Percentiles rank a stretch among this genome's conserved stretches.
These are phyloP conservation scores for Apamea crenata DNA, from an alignment of 2,888 invertebrate species.

Conservation along the genomic window DNA sequence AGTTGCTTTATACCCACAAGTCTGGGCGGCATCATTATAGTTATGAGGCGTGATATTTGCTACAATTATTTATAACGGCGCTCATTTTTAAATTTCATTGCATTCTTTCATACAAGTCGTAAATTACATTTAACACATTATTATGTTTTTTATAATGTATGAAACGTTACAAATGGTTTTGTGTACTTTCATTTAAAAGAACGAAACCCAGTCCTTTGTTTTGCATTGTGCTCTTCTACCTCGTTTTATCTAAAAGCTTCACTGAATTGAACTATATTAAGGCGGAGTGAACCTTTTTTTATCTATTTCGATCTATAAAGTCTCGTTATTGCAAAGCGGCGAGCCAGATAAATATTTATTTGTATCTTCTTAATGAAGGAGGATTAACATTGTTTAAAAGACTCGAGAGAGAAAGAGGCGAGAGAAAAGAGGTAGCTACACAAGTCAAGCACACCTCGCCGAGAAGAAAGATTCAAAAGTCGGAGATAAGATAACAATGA, in stretches of 20 bases:
- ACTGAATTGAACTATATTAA: constrained; percentile 55
- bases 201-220: constrained; percentile 50
- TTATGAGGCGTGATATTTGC: constrained; percentile 34
- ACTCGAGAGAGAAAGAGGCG: constrained; percentile 47
- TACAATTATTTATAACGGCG: constrained; percentile 33
- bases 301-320: constrained; percentile 47
- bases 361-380: constrained; percentile 49
- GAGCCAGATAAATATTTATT: constrained; percentile 54
- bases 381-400: constrained; percentile 57
- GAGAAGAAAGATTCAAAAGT: constrained; percentile 66
- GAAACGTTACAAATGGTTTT: constrained; percentile 23
- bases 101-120: constrained; percentile 4
- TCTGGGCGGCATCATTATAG: constrained; percentile 38
- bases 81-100: constrained; percentile 20
- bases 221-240: constrained; percentile 47
- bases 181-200: constrained; percentile 23
- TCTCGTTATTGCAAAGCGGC: constrained; percentile 51
- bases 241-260: constrained; percentile 52
- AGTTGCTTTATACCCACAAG: constrained; percentile 9
- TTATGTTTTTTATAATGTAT: constrained; percentile 36
- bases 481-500: constrained; percentile 74
- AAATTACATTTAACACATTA: constrained; percentile 29
- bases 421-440: constrained; percentile 60
- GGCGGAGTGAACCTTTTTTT: constrained; percentile 56
- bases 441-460: constrained; percentile 65